Base-by-base conservation (phyloP, 2,113 vertebrate genomes). In the Pardalotus punctatus region DNA sequence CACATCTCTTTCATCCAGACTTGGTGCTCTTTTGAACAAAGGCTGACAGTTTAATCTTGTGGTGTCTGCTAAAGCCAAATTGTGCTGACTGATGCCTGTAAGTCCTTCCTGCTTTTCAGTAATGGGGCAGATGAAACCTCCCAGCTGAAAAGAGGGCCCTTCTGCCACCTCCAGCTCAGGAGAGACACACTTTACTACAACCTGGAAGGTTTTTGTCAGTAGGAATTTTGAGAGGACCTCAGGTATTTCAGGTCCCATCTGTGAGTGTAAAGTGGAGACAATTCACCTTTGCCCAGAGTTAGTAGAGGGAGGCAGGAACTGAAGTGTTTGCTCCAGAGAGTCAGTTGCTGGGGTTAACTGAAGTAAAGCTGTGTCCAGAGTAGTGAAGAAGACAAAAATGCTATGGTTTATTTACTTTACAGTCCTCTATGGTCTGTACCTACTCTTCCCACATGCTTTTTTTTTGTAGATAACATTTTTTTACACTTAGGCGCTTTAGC, bases 291-390 rank as follows among this genome's bases (percentile, higher is more conserved):
- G 73, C 53, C 47, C 23, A 8, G 16, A n/a, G n/a, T 33, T 66
- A 12, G 18, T 23, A 45, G 42, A 6, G 25, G 18, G 36, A 6
- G 31, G 42, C 24, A 93, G 50, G 38, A 90, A 12, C 47, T 36
- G 18, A 74, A 79, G 10, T 62, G 29, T 19, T 56, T 0, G 0
- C 23, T 81, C 6, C 51, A 60, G 20, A 50, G 10, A 20, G 4
- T 65, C 0, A 1, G 38, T 66, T 21, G 9, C 7, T 50, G 50
- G 15, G 9, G 16, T 86, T 93, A 62, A 69, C 42, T 0, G 0
- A 25, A 62, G 35, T 51, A 58, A 66, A 83, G 22, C 47, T 66
- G 33, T 74, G 43, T n/a, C 27, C 45, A 35, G 16, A 11, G 7
- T 21, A 53, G 24, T 48, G 54, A 69, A 57, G 33, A 72, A 42